phyloP scores from a whole-genome alignment of 1,140 invertebrate genomes.

The Battus philenor region DNA sequence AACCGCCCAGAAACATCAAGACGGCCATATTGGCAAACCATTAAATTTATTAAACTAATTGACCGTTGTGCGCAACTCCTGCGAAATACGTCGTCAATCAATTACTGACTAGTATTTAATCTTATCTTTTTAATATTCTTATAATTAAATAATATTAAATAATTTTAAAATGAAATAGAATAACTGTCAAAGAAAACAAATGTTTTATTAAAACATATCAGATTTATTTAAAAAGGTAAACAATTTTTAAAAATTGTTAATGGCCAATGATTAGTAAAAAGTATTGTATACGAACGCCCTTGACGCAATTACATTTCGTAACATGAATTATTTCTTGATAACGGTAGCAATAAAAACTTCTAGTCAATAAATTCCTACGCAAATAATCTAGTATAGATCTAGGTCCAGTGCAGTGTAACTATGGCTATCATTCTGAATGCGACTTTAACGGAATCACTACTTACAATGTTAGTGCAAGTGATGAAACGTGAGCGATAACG shows the following conservation, averaged over 20 bases:
- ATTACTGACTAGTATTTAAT: no score
- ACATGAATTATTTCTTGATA: conserved; percentile 13
- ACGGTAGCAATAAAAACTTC: conserved; percentile 15
- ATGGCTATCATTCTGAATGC: conserved; percentile 47
- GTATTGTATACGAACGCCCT: no score
- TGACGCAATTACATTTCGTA: neutral
- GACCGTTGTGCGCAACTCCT: conserved; percentile 12
- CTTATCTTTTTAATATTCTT: no score
- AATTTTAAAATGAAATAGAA: no score
- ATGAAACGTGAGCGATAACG: conserved; percentile 6
- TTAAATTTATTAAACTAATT: conserved; percentile 27
- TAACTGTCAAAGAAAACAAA: no score
- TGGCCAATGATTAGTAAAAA: no score
- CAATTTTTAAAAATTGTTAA: no score
- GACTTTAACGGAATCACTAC: conserved; percentile 47
- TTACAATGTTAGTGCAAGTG: conserved; percentile 28
- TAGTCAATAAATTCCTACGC: conserved; percentile 16
- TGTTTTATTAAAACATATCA: no score
- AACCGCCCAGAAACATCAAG: conserved; percentile 44
- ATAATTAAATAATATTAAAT: no score
- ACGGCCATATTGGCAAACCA: conserved; percentile 35
- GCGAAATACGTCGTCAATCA: neutral
- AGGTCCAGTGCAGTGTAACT: conserved; percentile 20
- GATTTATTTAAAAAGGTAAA: no score
- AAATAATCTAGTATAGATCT: conserved; percentile 18